These are phyloP conservation scores for Macroramphosus scolopax DNA, from an alignment of 2,797 vertebrate genomes.

Conservation along the genomic window DNA sequence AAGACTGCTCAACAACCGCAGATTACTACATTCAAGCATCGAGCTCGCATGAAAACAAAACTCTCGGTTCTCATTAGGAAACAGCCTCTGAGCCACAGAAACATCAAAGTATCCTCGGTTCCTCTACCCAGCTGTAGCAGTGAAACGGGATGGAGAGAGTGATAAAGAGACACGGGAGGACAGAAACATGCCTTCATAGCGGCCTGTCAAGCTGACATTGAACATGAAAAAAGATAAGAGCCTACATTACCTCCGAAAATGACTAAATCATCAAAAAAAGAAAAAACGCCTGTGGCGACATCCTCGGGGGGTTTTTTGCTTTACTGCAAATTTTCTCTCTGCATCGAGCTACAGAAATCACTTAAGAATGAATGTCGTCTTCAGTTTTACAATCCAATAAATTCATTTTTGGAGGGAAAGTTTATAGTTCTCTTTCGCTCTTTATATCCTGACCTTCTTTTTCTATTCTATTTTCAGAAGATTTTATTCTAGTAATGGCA, in stretches of 20 bases:
- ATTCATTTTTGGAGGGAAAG: slow-evolving; percentile 1
- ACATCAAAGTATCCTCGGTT: slow-evolving; percentile 67
- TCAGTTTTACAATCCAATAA: not conserved
- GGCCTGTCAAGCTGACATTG: slow-evolving; percentile 45
- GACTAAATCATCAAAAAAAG: slow-evolving; percentile 50
- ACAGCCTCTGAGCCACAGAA: slow-evolving; percentile 64
- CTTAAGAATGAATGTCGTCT: not conserved
- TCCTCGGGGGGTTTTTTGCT: slow-evolving; percentile 22
- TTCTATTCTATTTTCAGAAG: slow-evolving; percentile 1
- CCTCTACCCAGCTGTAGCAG: slow-evolving; percentile 61
- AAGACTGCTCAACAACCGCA: slow-evolving; percentile 33
- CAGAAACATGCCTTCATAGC: slow-evolving; percentile 60
- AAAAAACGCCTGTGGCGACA: slow-evolving; percentile 29
- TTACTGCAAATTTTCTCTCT: slow-evolving; percentile 22
- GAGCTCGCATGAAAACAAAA: slow-evolving; percentile 47
- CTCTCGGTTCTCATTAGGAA: slow-evolving; percentile 67
- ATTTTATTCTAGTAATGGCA: not conserved
- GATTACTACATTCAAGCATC: slow-evolving; percentile 42
- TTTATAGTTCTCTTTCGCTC: not conserved
- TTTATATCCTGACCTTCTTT: not conserved
- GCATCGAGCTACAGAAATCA: slow-evolving; percentile 17
- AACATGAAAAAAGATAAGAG: slow-evolving; percentile 59
- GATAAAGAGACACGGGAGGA: slow-evolving; percentile 58
- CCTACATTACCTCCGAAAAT: slow-evolving; percentile 44
- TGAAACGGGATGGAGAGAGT: slow-evolving; percentile 52